phyloP scores from a whole-genome alignment of 1,140 invertebrate genomes.

The Platorchestia sp. region DNA sequence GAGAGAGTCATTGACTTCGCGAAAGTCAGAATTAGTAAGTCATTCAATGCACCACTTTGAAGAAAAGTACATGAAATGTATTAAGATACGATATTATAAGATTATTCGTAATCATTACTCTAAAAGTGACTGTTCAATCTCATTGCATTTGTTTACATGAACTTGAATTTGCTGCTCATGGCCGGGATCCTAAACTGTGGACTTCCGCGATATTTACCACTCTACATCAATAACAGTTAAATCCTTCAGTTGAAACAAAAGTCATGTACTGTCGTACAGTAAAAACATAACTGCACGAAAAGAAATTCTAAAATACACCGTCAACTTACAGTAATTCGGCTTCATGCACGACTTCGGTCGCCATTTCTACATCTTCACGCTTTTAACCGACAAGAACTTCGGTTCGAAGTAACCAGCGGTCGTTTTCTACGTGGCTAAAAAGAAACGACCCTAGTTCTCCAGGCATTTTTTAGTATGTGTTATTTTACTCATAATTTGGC shows the following conservation, averaged over 20 bases:
- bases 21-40: background rate
- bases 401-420: background rate
- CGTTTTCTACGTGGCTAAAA: conserved; percentile 38
- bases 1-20: background rate
- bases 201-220: conserved; percentile 51
- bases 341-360: conserved; percentile 54
- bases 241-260: background rate
- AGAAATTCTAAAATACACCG: background rate
- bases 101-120: background rate
- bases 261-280: background rate
- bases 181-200: conserved; percentile 44
- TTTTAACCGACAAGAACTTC: conserved; percentile 18
- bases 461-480: background rate
- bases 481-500: background rate
- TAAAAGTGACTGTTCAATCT: background rate
- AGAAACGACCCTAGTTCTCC: background rate
- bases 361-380: conserved; percentile 43
- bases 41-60: background rate
- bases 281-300: background rate
- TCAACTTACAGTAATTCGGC: conserved; percentile 41
- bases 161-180: conserved; percentile 41
- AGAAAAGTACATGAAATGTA: background rate
- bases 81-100: background rate
- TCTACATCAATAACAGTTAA: background rate
- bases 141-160: background rate